Evolutionary conservation across 2,888 invertebrate species (phyloP).

Genomic region (Spicauda simplicius): DNA sequence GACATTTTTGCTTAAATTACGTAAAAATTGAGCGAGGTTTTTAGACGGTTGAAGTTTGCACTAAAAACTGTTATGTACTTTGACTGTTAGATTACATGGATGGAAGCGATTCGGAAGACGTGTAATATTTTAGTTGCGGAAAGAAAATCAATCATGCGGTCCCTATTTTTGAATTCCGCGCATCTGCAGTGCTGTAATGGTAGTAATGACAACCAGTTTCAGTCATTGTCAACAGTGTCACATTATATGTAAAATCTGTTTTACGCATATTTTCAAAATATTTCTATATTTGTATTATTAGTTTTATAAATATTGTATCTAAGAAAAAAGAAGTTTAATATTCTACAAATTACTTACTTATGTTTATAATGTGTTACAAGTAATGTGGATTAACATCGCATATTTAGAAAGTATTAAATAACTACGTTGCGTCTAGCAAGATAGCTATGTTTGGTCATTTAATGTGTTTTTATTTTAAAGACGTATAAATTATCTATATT

Average conservation of each 20-base stretch:
- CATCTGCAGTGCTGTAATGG: slow-evolving; percentile 60
- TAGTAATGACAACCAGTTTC: background rate
- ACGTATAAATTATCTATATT: too few relatives aligned
- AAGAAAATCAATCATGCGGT: slow-evolving; percentile 48
- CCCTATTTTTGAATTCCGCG: slow-evolving; percentile 57
- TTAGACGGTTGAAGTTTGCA: background rate
- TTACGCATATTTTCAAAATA: background rate
- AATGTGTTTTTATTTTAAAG: too few relatives aligned
- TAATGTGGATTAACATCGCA: too few relatives aligned
- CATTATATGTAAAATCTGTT: background rate
- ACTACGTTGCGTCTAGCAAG: too few relatives aligned
- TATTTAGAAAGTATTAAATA: too few relatives aligned
- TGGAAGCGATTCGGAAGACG: slow-evolving; percentile 27
- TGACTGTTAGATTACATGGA: slow-evolving; percentile 1
- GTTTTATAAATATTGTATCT: too few relatives aligned
- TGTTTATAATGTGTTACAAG: too few relatives aligned
- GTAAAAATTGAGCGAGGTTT: background rate
- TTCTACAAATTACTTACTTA: too few relatives aligned
- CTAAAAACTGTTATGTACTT: background rate
- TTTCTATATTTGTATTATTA: too few relatives aligned
- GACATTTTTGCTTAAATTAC: slow-evolving; percentile 22
- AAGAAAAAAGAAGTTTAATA: too few relatives aligned
- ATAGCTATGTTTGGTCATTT: too few relatives aligned
- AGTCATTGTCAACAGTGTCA: background rate
- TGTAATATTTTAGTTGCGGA: slow-evolving; percentile 31